Evolutionary conservation across 2,888 invertebrate genomes (phyloP).

Genomic region (Apamea monoglypha): DNA sequence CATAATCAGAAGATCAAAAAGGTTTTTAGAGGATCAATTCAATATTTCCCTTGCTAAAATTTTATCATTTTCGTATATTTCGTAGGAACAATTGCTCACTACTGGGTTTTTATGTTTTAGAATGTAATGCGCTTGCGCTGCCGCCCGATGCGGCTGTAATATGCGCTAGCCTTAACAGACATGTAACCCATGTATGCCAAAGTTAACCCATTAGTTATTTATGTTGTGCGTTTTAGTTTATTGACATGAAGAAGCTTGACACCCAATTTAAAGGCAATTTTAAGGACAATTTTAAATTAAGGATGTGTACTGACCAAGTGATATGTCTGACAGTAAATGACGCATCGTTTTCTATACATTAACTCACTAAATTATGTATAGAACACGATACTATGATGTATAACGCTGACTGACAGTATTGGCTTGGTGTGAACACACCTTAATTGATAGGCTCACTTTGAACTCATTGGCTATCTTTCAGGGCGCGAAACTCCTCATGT

Average conservation of each 20-base stretch:
- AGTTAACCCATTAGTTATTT: constrained; percentile 59
- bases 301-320: constrained; percentile 11
- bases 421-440: constrained; percentile 8
- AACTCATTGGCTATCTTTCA: background rate
- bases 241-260: constrained; percentile 58
- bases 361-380: background rate
- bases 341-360: constrained; percentile 19
- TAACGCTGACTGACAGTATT: background rate
- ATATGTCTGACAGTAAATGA: background rate
- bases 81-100: background rate
- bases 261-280: constrained; percentile 54
- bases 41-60: background rate
- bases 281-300: constrained; percentile 36
- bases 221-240: constrained; percentile 55
- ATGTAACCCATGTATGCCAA: constrained; percentile 43
- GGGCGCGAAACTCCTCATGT: background rate
- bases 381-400: background rate
- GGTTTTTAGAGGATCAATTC: background rate
- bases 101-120: background rate
- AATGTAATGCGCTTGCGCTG: constrained; percentile 1
- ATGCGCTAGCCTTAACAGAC: constrained; percentile 31
- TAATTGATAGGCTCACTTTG: constrained; percentile 16
- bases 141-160: background rate
- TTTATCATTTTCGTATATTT: background rate
- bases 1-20: background rate